A percentile compares a stretch with the other conserved stretches of the same genome.
These are phyloP conservation scores for Anodontia alba DNA, from an alignment of 2,888 invertebrate genomes.

Conservation along the genomic window DNA sequence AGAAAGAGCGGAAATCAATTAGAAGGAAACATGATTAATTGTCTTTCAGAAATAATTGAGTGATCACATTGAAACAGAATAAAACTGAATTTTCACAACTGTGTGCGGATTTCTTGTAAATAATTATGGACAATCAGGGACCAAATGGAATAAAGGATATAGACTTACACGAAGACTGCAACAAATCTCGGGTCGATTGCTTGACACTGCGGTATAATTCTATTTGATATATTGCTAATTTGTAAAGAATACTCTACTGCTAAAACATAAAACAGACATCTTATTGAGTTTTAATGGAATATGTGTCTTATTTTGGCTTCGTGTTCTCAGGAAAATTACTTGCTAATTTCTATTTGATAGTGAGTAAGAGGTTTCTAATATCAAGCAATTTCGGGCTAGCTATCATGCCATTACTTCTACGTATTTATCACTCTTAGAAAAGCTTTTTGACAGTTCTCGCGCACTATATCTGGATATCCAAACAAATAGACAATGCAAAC, in stretches of 20 bases:
- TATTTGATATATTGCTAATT: constrained; percentile 15
- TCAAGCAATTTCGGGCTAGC: constrained; percentile 10
- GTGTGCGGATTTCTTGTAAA: constrained; percentile 9
- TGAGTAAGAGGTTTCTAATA: constrained; percentile 10
- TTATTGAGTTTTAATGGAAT: constrained; percentile 13
- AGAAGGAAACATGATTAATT: constrained; percentile 30
- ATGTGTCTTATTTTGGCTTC: constrained; percentile 13
- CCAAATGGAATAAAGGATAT: constrained; percentile 6
- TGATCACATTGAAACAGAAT: constrained; percentile 13
- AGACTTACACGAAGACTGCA: neutral
- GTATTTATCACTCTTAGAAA: constrained; percentile 9
- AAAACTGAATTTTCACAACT: constrained; percentile 2
- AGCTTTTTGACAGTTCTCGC: constrained; percentile 7
- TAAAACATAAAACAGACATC: constrained; percentile 13
- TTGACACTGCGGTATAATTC: constrained; percentile 3
- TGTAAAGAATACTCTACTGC: constrained; percentile 3
- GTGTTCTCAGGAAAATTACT: constrained; percentile 10
- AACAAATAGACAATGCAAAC: constrained; percentile 11
- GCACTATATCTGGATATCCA: constrained; percentile 1
- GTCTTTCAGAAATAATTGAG: constrained; percentile 3
- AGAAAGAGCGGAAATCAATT: constrained; percentile 68
- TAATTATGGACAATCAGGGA: constrained; percentile 4
- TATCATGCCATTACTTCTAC: constrained; percentile 1
- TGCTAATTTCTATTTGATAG: constrained; percentile 15
- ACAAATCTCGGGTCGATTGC: neutral